Conservation (phyloP, 2,888 invertebrate species). For the Keiferia lycopersicella region DNA sequence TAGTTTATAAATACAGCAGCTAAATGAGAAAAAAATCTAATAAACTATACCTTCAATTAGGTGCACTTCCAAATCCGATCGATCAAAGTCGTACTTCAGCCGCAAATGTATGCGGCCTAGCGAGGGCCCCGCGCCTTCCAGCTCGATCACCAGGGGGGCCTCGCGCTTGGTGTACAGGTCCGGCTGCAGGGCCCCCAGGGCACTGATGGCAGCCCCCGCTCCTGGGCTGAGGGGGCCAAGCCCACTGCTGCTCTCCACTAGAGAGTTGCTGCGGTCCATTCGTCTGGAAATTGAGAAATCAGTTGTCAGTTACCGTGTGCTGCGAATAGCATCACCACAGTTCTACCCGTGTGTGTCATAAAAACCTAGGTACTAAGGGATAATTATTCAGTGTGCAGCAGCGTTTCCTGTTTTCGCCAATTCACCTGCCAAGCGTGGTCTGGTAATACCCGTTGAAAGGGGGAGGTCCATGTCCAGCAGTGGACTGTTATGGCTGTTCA, state of each 20-base stretch:
- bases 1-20: too few species aligned
- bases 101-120: slow-evolving; percentile 92
- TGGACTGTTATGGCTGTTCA: too few species aligned
- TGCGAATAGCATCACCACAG: too few species aligned
- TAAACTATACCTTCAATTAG: slow-evolving; percentile 88
- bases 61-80: slow-evolving; percentile 94
- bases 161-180: slow-evolving; percentile 92
- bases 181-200: slow-evolving; percentile 91
- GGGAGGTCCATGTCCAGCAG: too few species aligned
- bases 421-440: too few species aligned
- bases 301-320: not conserved
- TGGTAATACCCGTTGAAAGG: too few species aligned
- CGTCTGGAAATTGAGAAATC: slow-evolving; percentile 52
- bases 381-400: too few species aligned
- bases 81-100: slow-evolving; percentile 93
- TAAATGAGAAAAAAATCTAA: too few species aligned
- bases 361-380: too few species aligned
- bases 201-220: slow-evolving; percentile 64
- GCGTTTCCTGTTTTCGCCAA: too few species aligned
- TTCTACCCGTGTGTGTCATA: too few species aligned
- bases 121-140: slow-evolving; percentile 83
- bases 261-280: slow-evolving; percentile 78
- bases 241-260: slow-evolving; percentile 75
- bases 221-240: slow-evolving; percentile 70
- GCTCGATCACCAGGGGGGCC: slow-evolving; percentile 87